These are phyloP conservation scores for Axinella damicornis DNA, from an alignment of 37 sponge, comb jelly and placozoan genomes.

Conservation along the genomic window DNA sequence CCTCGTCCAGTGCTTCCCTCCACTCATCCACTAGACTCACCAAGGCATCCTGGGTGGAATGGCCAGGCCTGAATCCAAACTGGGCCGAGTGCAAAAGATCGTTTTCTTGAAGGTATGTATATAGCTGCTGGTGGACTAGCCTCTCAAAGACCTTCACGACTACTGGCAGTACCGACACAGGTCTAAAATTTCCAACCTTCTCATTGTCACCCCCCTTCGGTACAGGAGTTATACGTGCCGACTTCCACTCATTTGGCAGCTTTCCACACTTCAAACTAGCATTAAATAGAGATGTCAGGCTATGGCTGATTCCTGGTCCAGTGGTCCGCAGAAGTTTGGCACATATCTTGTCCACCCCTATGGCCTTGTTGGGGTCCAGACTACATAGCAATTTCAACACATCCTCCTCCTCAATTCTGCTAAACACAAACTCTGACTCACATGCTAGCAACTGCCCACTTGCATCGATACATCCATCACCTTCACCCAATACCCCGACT, in stretches of 20 bases:
- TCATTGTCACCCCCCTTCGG: neutral
- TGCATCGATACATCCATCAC: neutral
- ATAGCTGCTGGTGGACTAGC: conserved; percentile 36
- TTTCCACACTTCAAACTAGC: neutral
- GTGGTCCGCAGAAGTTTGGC: neutral
- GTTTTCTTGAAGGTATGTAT: conserved; percentile 11
- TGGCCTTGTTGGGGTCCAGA: neutral
- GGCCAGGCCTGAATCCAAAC: too few relatives aligned
- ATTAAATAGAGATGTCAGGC: conserved; percentile 12
- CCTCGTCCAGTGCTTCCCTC: conserved; percentile 30
- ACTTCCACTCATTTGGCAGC: neutral
- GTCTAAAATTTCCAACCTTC: neutral
- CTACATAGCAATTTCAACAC: neutral
- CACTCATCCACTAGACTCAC: conserved; percentile 14
- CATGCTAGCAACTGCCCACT: neutral
- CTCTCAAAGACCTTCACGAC: conserved; percentile 38
- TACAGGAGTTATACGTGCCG: neutral
- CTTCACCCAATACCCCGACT: neutral
- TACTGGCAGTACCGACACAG: conserved; percentile 33
- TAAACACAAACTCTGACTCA: conserved; percentile 11
- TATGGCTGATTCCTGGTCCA: conserved; percentile 8
- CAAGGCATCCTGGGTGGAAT: conserved; percentile 12
- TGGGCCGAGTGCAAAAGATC: conserved; percentile 26
- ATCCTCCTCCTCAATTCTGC: conserved; percentile 13
- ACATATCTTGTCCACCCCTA: neutral